These are phyloP conservation scores for Myopa testacea DNA, from an alignment of 2,888 invertebrate genomes.

Conservation along the genomic window DNA sequence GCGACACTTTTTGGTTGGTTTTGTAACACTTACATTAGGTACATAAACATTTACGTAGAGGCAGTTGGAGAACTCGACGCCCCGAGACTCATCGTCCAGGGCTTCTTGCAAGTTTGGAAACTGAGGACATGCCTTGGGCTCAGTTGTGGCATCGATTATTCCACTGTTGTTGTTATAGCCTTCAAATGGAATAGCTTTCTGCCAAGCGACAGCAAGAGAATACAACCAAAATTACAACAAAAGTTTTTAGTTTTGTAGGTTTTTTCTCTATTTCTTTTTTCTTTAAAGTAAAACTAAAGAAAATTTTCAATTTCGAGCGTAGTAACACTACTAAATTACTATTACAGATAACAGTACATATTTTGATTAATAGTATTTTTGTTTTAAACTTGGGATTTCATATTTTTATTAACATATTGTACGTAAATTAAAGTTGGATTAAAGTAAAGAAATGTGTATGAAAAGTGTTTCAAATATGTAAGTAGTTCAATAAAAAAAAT, in stretches of 20 bases:
- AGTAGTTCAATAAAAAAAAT: too few species aligned
- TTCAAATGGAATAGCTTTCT: constrained; percentile 47
- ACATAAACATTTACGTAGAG: constrained; percentile 61
- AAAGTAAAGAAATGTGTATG: not conserved
- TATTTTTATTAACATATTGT: not conserved
- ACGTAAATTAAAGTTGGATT: not conserved
- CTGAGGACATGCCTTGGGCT: constrained; percentile 59
- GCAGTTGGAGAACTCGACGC: constrained; percentile 63
- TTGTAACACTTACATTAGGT: constrained; percentile 53
- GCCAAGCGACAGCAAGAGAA: not conserved
- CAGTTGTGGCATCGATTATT: constrained; percentile 57
- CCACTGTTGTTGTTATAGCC: constrained; percentile 30
- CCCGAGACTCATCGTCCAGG: constrained; percentile 53
- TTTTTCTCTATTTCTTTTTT: not conserved
- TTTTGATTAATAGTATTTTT: too few species aligned
- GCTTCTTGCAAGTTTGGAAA: constrained; percentile 59
- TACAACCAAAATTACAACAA: not conserved
- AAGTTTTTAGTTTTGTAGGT: not conserved
- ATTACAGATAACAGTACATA: not conserved
- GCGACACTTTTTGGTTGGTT: not conserved
- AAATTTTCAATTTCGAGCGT: too few species aligned
- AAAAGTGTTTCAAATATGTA: not conserved
- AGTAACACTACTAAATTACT: too few species aligned
- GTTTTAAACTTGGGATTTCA: too few species aligned
- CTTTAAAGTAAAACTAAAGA: too few species aligned